Evolutionary conservation across 92 coral and sea anemone species (phyloP), one percentile per base, ranked within the genome.

Genomic region (Palythoa caribaeorum): DNA sequence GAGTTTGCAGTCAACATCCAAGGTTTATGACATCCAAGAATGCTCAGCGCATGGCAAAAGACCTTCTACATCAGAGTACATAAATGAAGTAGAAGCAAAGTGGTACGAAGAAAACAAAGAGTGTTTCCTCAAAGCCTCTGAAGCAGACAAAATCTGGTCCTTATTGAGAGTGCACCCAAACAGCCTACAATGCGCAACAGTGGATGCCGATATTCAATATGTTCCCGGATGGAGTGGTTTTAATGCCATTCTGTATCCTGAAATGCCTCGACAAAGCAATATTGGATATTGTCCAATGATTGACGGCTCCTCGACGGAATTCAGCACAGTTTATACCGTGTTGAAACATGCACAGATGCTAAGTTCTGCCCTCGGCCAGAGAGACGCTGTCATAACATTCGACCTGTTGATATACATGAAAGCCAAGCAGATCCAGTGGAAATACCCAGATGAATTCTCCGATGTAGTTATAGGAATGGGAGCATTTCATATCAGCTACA

Each of bases 231-330:
- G 65, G 65, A 57, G 65, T 57, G 65, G 78, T 11, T 85, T 54
- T 51, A 85, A 85, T 28, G 73, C 83, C 83, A 73, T 85, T 74
- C 83, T 85, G 38, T 75, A 72, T 51, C 73, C 89, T 14, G 89
- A 74, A 35, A 85, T 73, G 74, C 38, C 83, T 28, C 50, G 17
- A 9, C 35, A 53, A 15, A 85, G 83, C 73, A 73, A 35, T 53
- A 85, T 75, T 37, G 89, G 88, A 47, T 84, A 84, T 63, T 84
- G 88, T 69, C 88, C 88, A 69, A 84, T 79, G 86, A 80, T 59
- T 57, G 65, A 57, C 16, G 65, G 65, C 65, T 57, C 65, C 65
- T 57, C 65, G 65, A 57, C 65, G 65, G 88, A 71, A 13, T 71
- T 35, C 47, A 20, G 44, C 47, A 71, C 76, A 36, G 47, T 71